Evolutionary conservation across 1,140 invertebrate species (phyloP), one percentile per base, ranked within the genome.

Genomic region (Pseudomyrmex sp.): DNA sequence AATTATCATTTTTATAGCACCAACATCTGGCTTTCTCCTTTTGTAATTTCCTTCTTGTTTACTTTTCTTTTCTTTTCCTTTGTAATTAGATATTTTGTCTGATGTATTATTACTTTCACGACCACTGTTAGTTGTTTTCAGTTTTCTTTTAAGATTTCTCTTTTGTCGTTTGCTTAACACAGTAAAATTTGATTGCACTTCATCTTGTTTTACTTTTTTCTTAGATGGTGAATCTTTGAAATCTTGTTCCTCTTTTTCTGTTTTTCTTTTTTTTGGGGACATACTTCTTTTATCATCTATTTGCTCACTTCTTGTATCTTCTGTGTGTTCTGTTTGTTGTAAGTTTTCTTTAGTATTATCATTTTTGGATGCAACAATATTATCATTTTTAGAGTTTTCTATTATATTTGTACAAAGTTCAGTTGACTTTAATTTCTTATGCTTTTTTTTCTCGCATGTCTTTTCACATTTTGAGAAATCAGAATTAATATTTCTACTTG

Each of bases 1-100:
- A 10, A 97, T 95, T 15, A 94, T 95, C 4, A 96, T 93, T 89
- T 95, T 96, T 52, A 93, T 93, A 10, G 88, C 72, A 62, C 93
- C 93, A 85, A 88, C 79, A 18, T 94, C 91, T 74, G 94, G 93
- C 92, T 96, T 96, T 89, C 95, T 94, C 44, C 95, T 92, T 82
- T 89, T 90, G 61, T 93, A 94, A 77, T 93, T 66, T 23, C 46
- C 50, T 18, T 58, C 75, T 58, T 10, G 50, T 85, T 85, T 9
- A 85, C 90, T 88, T 63, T 82, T 58, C 26, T 90, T 77, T 90
- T 84, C 56, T 70, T 20, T 9, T 59, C 18, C 12, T 5, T 10
- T 77, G 4, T 48, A 59, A 8, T 86, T 88, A 48, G 44, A 48
- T 0, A 23, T 23, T 48, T 79, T 44, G 1, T 80, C 54, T n/a